Evolutionary conservation across 2,888 invertebrate genomes (phyloP), one percentile per base, ranked within the genome.

Genomic region (Leucophenga maculata): DNA sequence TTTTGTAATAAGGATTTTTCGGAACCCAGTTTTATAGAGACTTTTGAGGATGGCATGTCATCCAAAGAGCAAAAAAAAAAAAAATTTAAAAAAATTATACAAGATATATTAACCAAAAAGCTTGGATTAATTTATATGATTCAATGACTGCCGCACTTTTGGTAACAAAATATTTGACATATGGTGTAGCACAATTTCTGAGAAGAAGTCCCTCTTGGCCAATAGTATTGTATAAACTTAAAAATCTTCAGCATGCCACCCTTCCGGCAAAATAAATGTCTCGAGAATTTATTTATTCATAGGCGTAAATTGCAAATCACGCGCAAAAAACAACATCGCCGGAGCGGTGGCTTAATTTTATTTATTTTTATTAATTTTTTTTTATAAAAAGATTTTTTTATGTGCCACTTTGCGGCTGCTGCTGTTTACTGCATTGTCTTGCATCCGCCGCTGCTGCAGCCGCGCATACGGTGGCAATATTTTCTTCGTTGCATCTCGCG

Each of bases 301-400:
- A 50, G 69, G 66, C 62, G 65, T 69, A 76, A 80, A 80, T 74
- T 72, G 83, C 78, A 82, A 80, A 77, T 79, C 81, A 82, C 75
- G 72, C 71, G 69, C 26, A 68, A 72, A 74, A 52, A 52, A 48
- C 52, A 52, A 48, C 52, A 18, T 18, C 39, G 39, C 39, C 39
- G 3, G 39, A 6, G 3, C 39, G 39, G 3, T 9, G 39, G 39
- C 39, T 39, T 39, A 77, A 82, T 71, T 39, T 39, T 39, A 39
- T 39, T 39, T 39, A 39, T 39, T 39, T 39, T 39, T 39, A 39
- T 39, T 39, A 39, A 11, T 39, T 39, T 39, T 39, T 39, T 39
- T 39, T 39, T 39, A 6, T 39, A 32, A 32, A 32, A 8, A 3
- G 6, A 66, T 44, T 14, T 44, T 39, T 22, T 32, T 14, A n/a